phyloP scores from a whole-genome alignment of 1,140 invertebrate species.

The Conus betulinus region DNA sequence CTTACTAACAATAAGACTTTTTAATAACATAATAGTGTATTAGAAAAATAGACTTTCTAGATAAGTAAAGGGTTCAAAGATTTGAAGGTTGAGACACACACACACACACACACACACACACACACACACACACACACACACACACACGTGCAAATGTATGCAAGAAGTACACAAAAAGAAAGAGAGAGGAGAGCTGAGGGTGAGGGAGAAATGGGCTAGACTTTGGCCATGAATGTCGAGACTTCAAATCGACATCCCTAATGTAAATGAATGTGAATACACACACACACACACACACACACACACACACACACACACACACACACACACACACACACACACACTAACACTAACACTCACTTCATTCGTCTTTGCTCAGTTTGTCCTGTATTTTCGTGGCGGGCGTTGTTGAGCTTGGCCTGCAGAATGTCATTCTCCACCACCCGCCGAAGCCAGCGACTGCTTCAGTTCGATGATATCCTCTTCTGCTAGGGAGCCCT shows the following conservation, averaged over 20 bases:
- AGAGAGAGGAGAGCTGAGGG: not conserved
- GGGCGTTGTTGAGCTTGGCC: slow-evolving; percentile 66
- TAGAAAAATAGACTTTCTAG: no score
- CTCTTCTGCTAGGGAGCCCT: slow-evolving; percentile 48
- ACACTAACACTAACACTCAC: slow-evolving; percentile 36
- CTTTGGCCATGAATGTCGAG: no score
- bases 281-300: no score
- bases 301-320: no score
- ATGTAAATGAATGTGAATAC: no score
- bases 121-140: not conserved
- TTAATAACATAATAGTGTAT: no score
- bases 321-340: no score
- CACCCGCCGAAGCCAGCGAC: slow-evolving; percentile 61
- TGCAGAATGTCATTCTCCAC: slow-evolving; percentile 69
- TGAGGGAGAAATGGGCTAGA: no score
- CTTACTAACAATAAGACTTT: no score
- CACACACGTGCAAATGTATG: not conserved
- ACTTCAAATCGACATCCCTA: no score
- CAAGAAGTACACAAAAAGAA: not conserved
- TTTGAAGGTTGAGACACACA: no score
- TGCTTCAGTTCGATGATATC: slow-evolving; percentile 69
- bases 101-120: not conserved
- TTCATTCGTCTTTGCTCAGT: slow-evolving; percentile 66
- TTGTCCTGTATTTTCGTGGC: slow-evolving; percentile 63
- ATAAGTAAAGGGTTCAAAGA: no score